Percentiles rank a stretch among this genome's conserved stretches.
Conservation (phyloP, 2,888 invertebrate genomes). For the Trachelus troglodyta region DNA sequence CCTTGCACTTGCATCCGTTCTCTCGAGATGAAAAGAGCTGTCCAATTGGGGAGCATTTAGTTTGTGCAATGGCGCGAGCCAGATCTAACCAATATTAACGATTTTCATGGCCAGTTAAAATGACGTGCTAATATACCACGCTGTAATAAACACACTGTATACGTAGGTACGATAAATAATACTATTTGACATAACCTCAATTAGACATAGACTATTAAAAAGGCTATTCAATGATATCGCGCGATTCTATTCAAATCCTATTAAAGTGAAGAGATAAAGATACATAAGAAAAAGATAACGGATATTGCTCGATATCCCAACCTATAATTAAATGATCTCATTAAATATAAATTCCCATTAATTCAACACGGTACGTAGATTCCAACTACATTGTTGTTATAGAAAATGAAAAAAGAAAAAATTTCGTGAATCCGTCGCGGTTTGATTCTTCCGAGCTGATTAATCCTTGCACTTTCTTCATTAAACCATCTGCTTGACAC, state of each 20-base stretch:
- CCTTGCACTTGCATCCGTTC: not conserved
- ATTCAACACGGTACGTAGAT: not conserved
- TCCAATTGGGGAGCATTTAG: not conserved
- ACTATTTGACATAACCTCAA: too few relatives aligned
- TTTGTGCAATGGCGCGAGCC: not conserved
- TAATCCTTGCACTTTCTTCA: not conserved
- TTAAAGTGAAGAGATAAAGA: not conserved
- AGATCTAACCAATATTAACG: not conserved
- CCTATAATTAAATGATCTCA: too few relatives aligned
- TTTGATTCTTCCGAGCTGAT: not conserved
- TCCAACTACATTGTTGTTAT: not conserved
- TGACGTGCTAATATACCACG: not conserved
- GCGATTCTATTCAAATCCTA: not conserved
- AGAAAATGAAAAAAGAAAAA: not conserved
- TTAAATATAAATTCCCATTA: not conserved
- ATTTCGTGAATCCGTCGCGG: not conserved
- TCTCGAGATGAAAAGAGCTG: not conserved
- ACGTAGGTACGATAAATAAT: too few relatives aligned
- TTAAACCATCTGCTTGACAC: not conserved
- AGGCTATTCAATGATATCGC: not conserved
- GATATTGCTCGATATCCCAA: too few relatives aligned
- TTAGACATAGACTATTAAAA: too few relatives aligned
- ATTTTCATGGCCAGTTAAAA: not conserved
- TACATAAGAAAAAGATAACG: not conserved
- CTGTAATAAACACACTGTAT: not conserved